Conservation (phyloP, 2,797 vertebrate genomes). For the Heteromormyrus szaboi region DNA sequence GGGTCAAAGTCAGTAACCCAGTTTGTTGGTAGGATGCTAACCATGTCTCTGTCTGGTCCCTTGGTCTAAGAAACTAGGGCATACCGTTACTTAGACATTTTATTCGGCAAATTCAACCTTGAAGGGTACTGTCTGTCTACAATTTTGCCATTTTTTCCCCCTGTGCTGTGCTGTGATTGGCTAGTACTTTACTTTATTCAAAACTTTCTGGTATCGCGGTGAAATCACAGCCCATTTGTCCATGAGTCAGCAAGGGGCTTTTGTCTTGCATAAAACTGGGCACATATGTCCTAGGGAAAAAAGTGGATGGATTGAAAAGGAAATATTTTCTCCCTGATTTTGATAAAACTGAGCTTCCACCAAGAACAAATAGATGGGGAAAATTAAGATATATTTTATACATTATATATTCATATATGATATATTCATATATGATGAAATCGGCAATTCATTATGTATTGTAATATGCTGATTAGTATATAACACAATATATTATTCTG, state of each 20-base stretch:
- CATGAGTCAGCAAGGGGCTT: neutral
- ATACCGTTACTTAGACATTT: neutral
- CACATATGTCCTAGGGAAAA: neutral
- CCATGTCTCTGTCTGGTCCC: neutral
- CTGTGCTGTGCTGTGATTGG: neutral
- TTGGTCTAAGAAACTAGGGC: neutral
- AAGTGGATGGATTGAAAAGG: neutral
- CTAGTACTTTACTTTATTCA: neutral
- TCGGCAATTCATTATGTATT: neutral
- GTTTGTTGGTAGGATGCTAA: neutral
- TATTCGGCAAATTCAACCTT: neutral
- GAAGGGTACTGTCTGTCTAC: neutral
- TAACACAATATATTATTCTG: neutral
- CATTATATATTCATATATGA: neutral
- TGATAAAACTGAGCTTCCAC: neutral
- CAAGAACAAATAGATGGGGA: neutral
- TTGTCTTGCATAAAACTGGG: neutral
- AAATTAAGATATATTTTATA: neutral
- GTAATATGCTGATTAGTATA: neutral
- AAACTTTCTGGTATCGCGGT: neutral
- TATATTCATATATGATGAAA: neutral
- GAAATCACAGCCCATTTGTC: neutral
- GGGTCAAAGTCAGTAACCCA: neutral
- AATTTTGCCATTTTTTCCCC: neutral
- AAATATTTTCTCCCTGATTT: neutral